These are phyloP conservation scores for Alcis repandata DNA, from an alignment of 2,888 invertebrate species.

Conservation along the genomic window DNA sequence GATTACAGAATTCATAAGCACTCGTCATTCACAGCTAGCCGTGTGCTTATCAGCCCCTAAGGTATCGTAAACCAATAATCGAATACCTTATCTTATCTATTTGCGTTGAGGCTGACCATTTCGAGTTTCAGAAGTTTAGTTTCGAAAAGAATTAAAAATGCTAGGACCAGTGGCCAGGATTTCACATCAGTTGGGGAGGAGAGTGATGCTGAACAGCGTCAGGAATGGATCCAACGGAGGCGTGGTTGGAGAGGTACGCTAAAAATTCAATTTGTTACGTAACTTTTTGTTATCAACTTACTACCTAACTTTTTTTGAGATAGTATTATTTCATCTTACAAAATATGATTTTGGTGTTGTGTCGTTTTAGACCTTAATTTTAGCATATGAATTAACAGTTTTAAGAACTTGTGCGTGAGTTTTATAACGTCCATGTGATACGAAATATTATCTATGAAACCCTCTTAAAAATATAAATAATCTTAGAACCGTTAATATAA, in stretches of 20 bases:
- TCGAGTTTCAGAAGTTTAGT: conserved; percentile 28
- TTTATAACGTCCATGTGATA: too few relatives aligned
- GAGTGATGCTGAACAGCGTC: conserved; percentile 70
- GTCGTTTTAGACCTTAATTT: too few relatives aligned
- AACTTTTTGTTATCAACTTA: conserved; percentile 51
- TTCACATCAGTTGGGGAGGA: conserved; percentile 69
- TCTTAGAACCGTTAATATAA: too few relatives aligned
- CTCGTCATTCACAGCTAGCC: conserved; percentile 27
- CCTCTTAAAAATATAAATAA: too few relatives aligned
- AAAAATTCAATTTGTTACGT: conserved; percentile 58
- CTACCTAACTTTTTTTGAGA: too few relatives aligned
- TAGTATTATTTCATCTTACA: too few relatives aligned
- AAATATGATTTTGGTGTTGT: too few relatives aligned
- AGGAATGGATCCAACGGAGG: conserved; percentile 79
- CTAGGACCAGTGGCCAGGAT: conserved; percentile 75
- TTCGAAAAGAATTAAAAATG: conserved; percentile 65
- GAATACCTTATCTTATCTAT: conserved; percentile 72
- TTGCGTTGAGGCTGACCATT: conserved; percentile 50
- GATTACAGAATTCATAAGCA: conserved; percentile 17
- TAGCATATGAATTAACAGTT: too few relatives aligned
- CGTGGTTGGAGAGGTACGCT: conserved; percentile 75
- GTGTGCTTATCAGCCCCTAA: conserved; percentile 56
- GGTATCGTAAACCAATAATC: conserved; percentile 57
- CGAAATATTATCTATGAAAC: too few relatives aligned
- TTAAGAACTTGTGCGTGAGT: too few relatives aligned